Evolutionary conservation across 2,888 invertebrate species (phyloP), one percentile per base, ranked within the genome.

Genomic region (Biston stratarius): DNA sequence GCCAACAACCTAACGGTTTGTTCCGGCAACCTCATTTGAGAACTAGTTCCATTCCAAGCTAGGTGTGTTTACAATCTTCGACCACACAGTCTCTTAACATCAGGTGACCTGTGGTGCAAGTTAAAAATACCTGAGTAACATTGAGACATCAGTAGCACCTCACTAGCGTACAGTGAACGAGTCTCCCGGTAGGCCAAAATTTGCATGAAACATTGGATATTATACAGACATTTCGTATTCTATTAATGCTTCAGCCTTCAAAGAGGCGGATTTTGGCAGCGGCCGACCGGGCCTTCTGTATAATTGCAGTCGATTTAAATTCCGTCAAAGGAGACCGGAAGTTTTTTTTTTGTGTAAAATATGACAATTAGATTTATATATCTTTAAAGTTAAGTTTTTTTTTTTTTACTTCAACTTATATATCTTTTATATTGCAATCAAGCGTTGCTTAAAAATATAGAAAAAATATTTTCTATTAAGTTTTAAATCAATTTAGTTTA

Each of bases 201-300:
- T 84, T 82, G 77, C 84, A 84, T 83, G 75, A 79, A 81, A 82
- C 76, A 75, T 75, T 75, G 74, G 74, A 77, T 77, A 75, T 77
- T 77, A 75, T 74, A 74, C 72, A 73, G 68, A 78, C 78, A 79
- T 83, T 79, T 81, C 75, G 81, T 80, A 83, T 84, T 84, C 79
- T 81, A 83, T 83, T 81, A 83, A 79, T 76, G 80, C 71, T 69
- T 69, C 61, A 73, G 73, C 72, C 74, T 73, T 74, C 75, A 77
- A 77, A 76, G 76, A 73, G 70, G 58, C 57, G 64, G 71, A 67
- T 65, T 70, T 64, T 34, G 58, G 53, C 14, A 44, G 52, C 34
- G 60, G 57, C 60, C 64, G 51, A 60, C 60, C 59, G 57, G 52
- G 49, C 40, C 63, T 44, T 48, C 61, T 64, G 70, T 49, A 71